phyloP scores from a whole-genome alignment of 2,888 invertebrate species.

The Allolobophora icterica region DNA sequence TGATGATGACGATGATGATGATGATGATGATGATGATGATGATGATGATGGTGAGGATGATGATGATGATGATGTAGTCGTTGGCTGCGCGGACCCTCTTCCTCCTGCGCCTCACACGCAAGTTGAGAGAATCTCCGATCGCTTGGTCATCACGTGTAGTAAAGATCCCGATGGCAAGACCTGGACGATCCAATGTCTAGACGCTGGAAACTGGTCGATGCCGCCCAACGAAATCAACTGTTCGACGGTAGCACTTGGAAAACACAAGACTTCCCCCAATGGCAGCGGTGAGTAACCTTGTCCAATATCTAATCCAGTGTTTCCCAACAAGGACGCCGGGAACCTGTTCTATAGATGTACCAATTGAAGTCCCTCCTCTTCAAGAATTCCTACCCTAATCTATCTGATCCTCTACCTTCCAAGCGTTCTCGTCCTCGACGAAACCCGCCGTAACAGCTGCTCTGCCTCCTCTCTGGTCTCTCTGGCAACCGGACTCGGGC shows the following conservation, averaged over 20 bases:
- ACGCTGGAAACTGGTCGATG: neutral
- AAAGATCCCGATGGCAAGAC: neutral
- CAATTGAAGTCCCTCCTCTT: too few species aligned
- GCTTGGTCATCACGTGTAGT: neutral
- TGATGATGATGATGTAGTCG: slow-evolving; percentile 8
- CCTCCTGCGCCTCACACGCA: neutral
- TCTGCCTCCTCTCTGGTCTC: too few species aligned
- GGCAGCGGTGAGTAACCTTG: neutral
- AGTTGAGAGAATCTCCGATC: neutral
- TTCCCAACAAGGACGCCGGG: too few species aligned
- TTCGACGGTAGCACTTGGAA: neutral
- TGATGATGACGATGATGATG: neutral
- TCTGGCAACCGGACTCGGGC: too few species aligned
- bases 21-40: neutral
- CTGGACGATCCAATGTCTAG: neutral
- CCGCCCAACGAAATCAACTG: neutral
- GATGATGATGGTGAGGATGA: neutral
- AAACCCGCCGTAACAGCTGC: too few species aligned
- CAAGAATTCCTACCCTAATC: too few species aligned
- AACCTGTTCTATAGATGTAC: too few species aligned
- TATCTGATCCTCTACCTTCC: too few species aligned
- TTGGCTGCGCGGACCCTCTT: neutral
- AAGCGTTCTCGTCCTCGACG: too few species aligned
- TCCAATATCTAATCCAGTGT: too few species aligned
- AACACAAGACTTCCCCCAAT: neutral